phyloP scores from a whole-genome alignment of 2,113 vertebrate genomes.

The Ovis aries region DNA sequence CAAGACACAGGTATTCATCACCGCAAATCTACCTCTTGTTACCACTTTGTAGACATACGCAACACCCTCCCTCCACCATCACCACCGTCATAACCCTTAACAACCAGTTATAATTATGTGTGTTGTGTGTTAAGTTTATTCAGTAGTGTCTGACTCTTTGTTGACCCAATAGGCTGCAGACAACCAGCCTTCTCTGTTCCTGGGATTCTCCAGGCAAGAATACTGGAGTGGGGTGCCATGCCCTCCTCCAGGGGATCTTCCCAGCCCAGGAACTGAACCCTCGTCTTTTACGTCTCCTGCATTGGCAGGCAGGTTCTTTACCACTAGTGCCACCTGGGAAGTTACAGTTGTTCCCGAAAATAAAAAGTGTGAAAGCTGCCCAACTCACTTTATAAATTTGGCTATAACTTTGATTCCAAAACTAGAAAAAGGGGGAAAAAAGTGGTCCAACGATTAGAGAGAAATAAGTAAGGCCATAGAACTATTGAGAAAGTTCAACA shows the following conservation, averaged over 20 bases:
- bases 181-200: not conserved
- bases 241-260: not conserved
- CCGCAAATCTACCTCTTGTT: not conserved
- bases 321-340: not conserved
- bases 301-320: fast-evolving
- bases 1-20: not conserved
- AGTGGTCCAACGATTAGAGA: not conserved
- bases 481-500: not conserved
- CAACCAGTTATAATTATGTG: not conserved
- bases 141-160: not conserved
- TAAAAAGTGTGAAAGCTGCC: not conserved
- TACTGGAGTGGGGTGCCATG: not conserved
- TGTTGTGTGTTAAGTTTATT: not conserved
- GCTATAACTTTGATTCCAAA: not conserved
- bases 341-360: not conserved
- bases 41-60: not conserved
- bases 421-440: not conserved
- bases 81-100: not conserved
- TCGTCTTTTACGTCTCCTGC: not conserved
- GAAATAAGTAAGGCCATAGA: not conserved
- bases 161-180: not conserved
- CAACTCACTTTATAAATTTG: not conserved
- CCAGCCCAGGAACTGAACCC: not conserved
- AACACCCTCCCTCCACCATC: not conserved
- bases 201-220: not conserved